Percentiles rank a stretch among this genome's conserved stretches.
Evolutionary conservation across 2,888 invertebrate genomes (phyloP).

Genomic region (Campoletis raptor): DNA sequence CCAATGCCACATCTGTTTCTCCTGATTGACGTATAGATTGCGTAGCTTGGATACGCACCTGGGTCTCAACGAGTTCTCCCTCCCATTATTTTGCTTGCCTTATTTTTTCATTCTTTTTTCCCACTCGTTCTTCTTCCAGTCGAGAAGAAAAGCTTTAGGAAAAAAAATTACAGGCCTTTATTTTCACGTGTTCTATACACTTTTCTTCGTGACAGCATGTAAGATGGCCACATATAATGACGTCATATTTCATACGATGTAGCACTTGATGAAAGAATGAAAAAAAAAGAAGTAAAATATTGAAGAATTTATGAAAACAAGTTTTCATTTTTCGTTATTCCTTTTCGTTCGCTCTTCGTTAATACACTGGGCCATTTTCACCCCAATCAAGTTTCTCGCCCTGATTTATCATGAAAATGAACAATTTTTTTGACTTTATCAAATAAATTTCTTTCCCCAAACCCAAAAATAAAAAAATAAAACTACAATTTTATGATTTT

Average conservation of each 20-base stretch:
- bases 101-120: constrained; percentile 9
- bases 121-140: constrained; percentile 17
- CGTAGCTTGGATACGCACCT: constrained; percentile 79
- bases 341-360: no score
- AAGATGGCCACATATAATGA: neutral
- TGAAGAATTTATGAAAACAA: neutral
- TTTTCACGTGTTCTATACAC: neutral
- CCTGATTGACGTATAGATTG: constrained; percentile 82
- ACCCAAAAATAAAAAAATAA: no score
- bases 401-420: no score
- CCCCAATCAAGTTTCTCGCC: no score
- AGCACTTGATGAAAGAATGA: neutral
- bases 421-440: no score
- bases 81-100: constrained; percentile 54
- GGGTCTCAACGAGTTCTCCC: constrained; percentile 72
- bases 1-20: constrained; percentile 78
- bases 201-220: neutral
- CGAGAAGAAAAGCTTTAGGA: constrained; percentile 10
- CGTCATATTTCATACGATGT: neutral
- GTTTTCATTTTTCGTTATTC: neutral
- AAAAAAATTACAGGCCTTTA: neutral
- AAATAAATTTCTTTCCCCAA: no score
- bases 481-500: no score
- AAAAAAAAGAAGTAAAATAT: neutral
- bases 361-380: neutral